Percentiles rank a stretch among this genome's conserved stretches.
Conservation (phyloP, 2,888 invertebrate genomes). For the Erynnis tages region DNA sequence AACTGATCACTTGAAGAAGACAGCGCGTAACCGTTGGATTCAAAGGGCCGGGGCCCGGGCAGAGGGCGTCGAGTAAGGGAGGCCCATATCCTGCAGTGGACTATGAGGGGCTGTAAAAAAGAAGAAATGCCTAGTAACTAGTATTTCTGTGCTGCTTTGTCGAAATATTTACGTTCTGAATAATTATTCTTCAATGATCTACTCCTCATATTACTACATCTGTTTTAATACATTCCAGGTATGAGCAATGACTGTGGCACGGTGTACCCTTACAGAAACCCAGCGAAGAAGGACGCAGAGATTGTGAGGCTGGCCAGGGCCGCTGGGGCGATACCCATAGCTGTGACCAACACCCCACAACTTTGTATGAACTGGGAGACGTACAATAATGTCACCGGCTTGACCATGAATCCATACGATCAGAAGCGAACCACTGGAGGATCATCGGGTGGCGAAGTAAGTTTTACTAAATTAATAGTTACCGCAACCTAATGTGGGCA, state of each 20-base stretch:
- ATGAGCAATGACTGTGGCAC: slow-evolving; percentile 89
- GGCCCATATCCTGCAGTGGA: no score
- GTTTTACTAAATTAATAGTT: slow-evolving; percentile 32
- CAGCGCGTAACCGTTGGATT: no score
- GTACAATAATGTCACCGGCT: slow-evolving; percentile 92
- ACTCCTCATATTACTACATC: no score
- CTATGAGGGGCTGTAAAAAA: no score
- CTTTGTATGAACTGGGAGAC: slow-evolving; percentile 96
- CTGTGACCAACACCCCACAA: slow-evolving; percentile 95
- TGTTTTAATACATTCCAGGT: slow-evolving; percentile 63
- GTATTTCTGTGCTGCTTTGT: no score
- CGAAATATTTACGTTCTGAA: no score
- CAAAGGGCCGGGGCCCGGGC: no score
- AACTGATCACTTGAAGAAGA: no score
- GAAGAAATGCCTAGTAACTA: no score
- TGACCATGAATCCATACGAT: slow-evolving; percentile 94
- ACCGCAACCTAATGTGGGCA: background rate
- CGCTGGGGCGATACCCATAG: slow-evolving; percentile 92
- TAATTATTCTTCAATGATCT: no score
- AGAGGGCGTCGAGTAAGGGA: no score
- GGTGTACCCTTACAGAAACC: slow-evolving; percentile 78
- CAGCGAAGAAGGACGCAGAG: slow-evolving; percentile 87
- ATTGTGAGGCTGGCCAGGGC: slow-evolving; percentile 85
- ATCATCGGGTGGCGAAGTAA: slow-evolving; percentile 93
- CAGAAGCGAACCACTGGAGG: slow-evolving; percentile 91